Evolutionary conservation across 1,140 invertebrate genomes (phyloP).

Genomic region (Cotesia chilonis): DNA sequence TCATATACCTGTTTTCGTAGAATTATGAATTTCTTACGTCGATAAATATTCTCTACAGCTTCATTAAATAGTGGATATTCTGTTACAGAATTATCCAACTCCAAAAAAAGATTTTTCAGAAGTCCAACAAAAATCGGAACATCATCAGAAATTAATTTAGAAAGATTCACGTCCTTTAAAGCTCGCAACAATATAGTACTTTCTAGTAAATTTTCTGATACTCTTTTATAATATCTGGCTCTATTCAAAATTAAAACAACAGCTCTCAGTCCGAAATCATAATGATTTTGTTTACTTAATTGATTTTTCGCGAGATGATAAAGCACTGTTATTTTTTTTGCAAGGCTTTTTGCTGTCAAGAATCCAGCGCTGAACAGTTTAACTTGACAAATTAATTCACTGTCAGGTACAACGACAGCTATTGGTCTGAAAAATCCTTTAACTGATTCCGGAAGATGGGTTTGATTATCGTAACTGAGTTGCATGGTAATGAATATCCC

Average conservation of each 20-base stretch:
- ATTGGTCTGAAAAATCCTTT: conserved; percentile 91
- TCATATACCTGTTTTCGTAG: conserved; percentile 77
- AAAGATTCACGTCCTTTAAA: conserved; percentile 88
- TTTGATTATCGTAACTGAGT: conserved; percentile 88
- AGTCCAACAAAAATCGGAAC: conserved; percentile 88
- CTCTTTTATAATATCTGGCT: conserved; percentile 85
- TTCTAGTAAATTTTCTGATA: conserved; percentile 79
- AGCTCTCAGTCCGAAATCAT: conserved; percentile 91
- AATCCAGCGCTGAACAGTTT: conserved; percentile 93
- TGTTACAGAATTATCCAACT: conserved; percentile 84
- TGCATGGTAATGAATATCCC: conserved; percentile 96
- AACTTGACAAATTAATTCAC: conserved; percentile 90
- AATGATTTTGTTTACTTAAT: conserved; percentile 90
- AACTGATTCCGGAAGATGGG: conserved; percentile 89
- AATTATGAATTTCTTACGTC: conserved; percentile 75
- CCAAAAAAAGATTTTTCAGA: conserved; percentile 89
- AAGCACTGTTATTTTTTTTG: conserved; percentile 92
- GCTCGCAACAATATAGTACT: conserved; percentile 88
- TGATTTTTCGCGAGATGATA: conserved; percentile 87
- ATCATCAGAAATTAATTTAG: conserved; percentile 92
- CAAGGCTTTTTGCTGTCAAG: conserved; percentile 83
- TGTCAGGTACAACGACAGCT: conserved; percentile 87
- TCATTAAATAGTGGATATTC: conserved; percentile 86
- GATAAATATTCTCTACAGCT: conserved; percentile 75
- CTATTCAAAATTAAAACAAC: conserved; percentile 88